A percentile compares a stretch with the other conserved stretches of the same genome.
Conservation (phyloP, 2,888 invertebrate species). For the Drosophila austrosaltans region DNA sequence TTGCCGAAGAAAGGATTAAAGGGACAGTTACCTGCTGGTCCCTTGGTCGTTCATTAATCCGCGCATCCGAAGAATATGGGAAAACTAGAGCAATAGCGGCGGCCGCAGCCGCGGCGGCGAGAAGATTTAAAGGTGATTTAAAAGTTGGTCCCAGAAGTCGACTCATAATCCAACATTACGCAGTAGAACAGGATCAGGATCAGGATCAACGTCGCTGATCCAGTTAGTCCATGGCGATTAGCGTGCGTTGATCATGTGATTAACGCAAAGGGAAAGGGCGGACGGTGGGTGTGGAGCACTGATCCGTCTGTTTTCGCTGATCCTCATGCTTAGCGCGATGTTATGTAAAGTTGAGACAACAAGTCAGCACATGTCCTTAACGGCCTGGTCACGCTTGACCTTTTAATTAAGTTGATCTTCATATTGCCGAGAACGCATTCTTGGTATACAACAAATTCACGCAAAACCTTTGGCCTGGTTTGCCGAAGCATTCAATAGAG, state of each 20-base stretch:
- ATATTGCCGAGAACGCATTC: slow-evolving; percentile 43
- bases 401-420: slow-evolving; percentile 60
- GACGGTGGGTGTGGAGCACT: slow-evolving; percentile 62
- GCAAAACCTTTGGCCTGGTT: slow-evolving; percentile 37
- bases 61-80: slow-evolving; percentile 47
- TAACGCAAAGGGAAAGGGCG: slow-evolving; percentile 51
- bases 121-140: slow-evolving; percentile 63
- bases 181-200: slow-evolving; percentile 45
- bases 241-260: slow-evolving; percentile 63
- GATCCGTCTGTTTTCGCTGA: slow-evolving; percentile 38
- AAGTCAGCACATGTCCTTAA: slow-evolving; percentile 44
- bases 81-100: slow-evolving; percentile 57
- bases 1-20: slow-evolving; percentile 71
- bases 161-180: slow-evolving; percentile 74
- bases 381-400: slow-evolving; percentile 66
- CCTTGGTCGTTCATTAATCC: slow-evolving; percentile 63
- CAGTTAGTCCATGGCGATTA: slow-evolving; percentile 51
- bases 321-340: slow-evolving; percentile 18
- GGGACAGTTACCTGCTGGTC: slow-evolving; percentile 55
- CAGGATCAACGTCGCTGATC: slow-evolving; percentile 54
- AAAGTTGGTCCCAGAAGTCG: slow-evolving; percentile 35
- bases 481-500: slow-evolving; percentile 16
- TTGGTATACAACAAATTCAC: slow-evolving; percentile 44
- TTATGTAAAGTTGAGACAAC: slow-evolving; percentile 71
- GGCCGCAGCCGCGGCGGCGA: neutral